phyloP scores from a whole-genome alignment of 2,113 vertebrate species.

The Rana temporaria region DNA sequence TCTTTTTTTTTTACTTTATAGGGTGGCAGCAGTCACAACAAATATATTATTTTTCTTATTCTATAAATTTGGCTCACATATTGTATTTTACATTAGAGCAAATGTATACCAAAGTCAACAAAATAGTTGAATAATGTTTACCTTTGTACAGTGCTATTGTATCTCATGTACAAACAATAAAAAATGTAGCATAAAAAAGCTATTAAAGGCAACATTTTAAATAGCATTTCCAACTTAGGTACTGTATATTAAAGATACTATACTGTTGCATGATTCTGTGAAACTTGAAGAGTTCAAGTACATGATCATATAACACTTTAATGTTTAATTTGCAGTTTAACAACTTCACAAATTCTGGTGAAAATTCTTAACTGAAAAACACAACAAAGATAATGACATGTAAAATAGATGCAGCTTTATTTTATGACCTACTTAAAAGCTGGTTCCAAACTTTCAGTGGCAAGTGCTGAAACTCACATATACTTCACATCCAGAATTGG shows the following conservation, averaged over 20 bases:
- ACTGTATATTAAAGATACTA: slow-evolving; percentile 2
- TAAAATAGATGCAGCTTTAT: slow-evolving; percentile 49
- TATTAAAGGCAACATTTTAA: not conserved
- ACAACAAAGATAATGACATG: slow-evolving; percentile 54
- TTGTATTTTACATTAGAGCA: no score
- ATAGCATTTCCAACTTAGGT: not conserved
- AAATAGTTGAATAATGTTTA: no score
- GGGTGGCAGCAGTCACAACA: no score
- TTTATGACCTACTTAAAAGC: slow-evolving; percentile 55
- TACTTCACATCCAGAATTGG: not conserved
- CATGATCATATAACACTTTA: slow-evolving; percentile 42
- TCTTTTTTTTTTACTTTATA: no score
- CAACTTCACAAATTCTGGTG: slow-evolving; percentile 31
- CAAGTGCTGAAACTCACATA: slow-evolving; percentile 16
- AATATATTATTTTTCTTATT: no score
- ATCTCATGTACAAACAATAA: no score
- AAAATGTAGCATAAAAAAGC: not conserved
- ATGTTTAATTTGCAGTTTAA: slow-evolving; percentile 52
- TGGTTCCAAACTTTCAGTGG: slow-evolving; percentile 42
- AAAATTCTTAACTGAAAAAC: slow-evolving; percentile 42
- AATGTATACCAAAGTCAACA: no score
- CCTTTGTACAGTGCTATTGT: no score
- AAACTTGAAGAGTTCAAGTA: slow-evolving; percentile 3
- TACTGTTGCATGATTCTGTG: not conserved
- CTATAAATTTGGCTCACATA: no score